Evolutionary conservation across 92 coral and sea anemone genomes (phyloP).

Genomic region (Desmophyllum pertusum): DNA sequence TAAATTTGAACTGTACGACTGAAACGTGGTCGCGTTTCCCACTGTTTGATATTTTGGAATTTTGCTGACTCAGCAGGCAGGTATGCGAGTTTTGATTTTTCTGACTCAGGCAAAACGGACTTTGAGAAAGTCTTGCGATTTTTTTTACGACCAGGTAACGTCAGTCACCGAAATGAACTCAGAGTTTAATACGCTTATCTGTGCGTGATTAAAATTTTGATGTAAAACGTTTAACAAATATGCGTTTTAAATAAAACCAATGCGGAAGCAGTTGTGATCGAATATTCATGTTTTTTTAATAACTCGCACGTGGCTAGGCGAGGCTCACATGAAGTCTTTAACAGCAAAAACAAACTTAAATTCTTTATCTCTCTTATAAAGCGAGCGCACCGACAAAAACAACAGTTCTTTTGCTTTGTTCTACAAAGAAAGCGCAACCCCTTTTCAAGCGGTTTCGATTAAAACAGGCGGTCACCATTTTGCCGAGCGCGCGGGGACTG

Average conservation of each 20-base stretch:
- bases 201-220: not conserved
- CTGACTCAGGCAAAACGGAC: too few species aligned
- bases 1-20: too few species aligned
- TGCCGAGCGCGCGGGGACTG: slow-evolving; percentile 33
- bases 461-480: slow-evolving; percentile 44
- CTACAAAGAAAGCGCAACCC: slow-evolving; percentile 21
- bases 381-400: slow-evolving; percentile 24
- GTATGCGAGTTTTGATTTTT: too few species aligned
- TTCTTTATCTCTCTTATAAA: not conserved
- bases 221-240: not conserved
- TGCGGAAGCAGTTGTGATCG: not conserved
- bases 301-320: not conserved
- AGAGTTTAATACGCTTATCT: not conserved
- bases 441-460: slow-evolving; percentile 24
- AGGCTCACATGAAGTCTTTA: not conserved
- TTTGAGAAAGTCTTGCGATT: too few species aligned
- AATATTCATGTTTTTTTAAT: not conserved
- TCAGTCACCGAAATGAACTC: not conserved
- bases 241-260: not conserved
- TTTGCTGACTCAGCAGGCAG: too few species aligned
- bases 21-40: too few species aligned
- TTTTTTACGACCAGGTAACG: not conserved
- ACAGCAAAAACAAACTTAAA: not conserved
- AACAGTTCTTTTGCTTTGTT: slow-evolving; percentile 5
- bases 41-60: too few species aligned